Evolutionary conservation across 2,797 vertebrate species (phyloP), one percentile per base, ranked within the genome.

Genomic region (Threskiornis aethiopicus): DNA sequence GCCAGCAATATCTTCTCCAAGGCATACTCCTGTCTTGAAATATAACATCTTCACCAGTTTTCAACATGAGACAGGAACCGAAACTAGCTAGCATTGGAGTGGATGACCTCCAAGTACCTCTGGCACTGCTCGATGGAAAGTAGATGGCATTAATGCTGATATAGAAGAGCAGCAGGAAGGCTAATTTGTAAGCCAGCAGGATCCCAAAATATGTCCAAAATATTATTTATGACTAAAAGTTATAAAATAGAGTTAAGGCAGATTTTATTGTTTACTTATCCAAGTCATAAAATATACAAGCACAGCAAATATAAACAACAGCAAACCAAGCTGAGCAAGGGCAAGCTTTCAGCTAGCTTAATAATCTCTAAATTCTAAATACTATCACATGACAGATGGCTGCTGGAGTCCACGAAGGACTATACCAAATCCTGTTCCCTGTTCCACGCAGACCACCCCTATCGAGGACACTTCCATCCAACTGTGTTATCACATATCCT

Each of bases 251-350:
- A 92, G 35, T 77, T 85, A 52, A 91, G 80, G 28, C 49, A 61
- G 75, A 85, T 85, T 93, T 94, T 93, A 92, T 77, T 97, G 61
- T 92, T 95, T 96, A 93, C 54, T 87, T 91, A 79, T 47, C 71
- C 47, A 52, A 83, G 47, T 73, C 41, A 64, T 92, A 95, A 97
- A 96, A 95, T 87, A 87, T 75, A 96, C 67, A 96, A 93, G 59
- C 41, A 80, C 59, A 92, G 78, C 67, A 96, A 96, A 96, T 91
- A 92, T 83, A 96, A 94, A 96, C 95, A 96, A 96, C 37, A 64
- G 81, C 55, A 92, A 94, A 92, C 85, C 31, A 90, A 87, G 75
- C 33, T 89, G 76, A 92, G 67, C 77, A 39, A 87, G 90, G 51
- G 37, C 51, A 85, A 93, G 15, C 8, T 87, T 89, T 95, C 87